Percentiles rank a stretch among this genome's conserved stretches.
Conservation (phyloP, 2,113 vertebrate species). For the Myotis lucifugus region DNA sequence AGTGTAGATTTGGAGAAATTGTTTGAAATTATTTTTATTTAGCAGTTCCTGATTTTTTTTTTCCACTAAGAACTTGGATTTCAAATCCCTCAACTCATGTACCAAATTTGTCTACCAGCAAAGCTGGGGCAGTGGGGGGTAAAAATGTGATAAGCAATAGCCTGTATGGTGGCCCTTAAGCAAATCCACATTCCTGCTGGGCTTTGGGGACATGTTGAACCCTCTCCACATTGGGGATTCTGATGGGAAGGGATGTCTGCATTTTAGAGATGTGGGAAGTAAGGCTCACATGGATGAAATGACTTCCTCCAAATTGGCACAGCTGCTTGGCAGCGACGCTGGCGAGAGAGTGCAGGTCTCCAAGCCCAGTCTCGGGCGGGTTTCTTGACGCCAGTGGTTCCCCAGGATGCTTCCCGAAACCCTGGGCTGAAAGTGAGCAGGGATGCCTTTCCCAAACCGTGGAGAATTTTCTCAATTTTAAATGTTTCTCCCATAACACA, state of each 20-base stretch:
- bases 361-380: background rate
- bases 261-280: background rate
- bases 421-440: background rate
- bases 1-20: background rate
- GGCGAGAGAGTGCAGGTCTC: background rate
- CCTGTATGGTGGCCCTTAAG: background rate
- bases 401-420: background rate
- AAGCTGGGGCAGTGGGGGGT: fast-evolving
- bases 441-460: background rate
- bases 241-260: background rate
- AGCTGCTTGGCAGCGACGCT: background rate
- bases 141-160: background rate
- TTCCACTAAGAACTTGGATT: background rate
- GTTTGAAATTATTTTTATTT: background rate
- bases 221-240: background rate
- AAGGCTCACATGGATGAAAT: background rate
- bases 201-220: background rate
- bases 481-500: background rate
- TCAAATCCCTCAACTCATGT: background rate
- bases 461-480: background rate
- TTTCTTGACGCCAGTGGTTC: background rate
- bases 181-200: background rate
- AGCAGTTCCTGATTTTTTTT: background rate
- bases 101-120: background rate
- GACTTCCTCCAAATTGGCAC: background rate